A percentile compares a stretch with the other conserved stretches of the same genome.
Conservation (phyloP, 35 echinoderm and acorn worm genomes). For the Anneissia japonica region DNA sequence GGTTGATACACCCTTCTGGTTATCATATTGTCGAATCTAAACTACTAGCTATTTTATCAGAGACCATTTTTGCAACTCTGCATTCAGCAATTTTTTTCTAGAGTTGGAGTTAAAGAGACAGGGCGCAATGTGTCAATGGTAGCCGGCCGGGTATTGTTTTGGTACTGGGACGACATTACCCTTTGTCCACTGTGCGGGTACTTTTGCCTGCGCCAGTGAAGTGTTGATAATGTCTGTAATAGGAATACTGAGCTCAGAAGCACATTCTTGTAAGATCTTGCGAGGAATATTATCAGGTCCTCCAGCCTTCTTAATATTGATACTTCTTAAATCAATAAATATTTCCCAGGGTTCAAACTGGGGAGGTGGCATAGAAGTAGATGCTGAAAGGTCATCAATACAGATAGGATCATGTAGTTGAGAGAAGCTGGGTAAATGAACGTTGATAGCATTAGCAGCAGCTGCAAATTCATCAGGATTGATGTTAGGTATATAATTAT, state of each 20-base stretch:
- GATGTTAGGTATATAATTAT: no score
- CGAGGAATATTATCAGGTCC: conserved; percentile 16
- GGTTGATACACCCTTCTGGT: conserved; percentile 8
- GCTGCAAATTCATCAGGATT: no score
- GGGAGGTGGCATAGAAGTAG: no score
- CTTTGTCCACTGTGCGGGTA: conserved; percentile 11
- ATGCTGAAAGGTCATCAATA: no score
- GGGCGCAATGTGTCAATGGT: conserved; percentile 18
- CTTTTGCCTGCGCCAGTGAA: not conserved
- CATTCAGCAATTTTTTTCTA: conserved; percentile 24
- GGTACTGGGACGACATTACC: conserved; percentile 1
- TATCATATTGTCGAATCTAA: conserved; percentile 26
- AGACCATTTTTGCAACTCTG: not conserved
- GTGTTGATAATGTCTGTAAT: conserved; percentile 12
- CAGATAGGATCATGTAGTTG: no score
- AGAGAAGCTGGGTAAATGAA: no score
- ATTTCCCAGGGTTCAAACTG: no score
- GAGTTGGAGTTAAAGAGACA: conserved; percentile 1
- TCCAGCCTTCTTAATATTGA: no score
- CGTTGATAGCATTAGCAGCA: no score
- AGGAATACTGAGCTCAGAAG: conserved; percentile 5
- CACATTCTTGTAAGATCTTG: conserved; percentile 9
- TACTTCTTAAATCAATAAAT: no score
- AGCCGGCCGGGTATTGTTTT: not conserved
- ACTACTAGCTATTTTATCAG: not conserved